Conservation (phyloP, 2,888 invertebrate species). For the Dascillus cervinus region DNA sequence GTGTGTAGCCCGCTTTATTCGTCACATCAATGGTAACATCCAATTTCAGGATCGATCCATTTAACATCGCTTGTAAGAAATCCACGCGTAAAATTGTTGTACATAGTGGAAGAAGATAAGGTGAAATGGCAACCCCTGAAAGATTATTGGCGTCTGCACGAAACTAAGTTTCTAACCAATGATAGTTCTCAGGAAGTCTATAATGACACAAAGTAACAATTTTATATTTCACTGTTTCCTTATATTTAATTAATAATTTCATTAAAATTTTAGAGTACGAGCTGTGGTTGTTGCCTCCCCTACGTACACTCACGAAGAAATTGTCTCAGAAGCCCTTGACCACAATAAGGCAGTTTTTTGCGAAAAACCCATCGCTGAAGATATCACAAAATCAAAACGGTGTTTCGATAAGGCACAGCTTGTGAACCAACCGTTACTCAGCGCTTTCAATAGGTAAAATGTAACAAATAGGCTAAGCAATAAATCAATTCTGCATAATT, state of each 20-base stretch:
- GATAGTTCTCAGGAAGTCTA: constrained; percentile 45
- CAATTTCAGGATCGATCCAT: constrained; percentile 49
- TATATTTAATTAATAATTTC: constrained; percentile 1
- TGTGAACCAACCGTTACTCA: constrained; percentile 49
- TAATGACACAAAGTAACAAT: constrained; percentile 47
- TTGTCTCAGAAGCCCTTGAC: constrained; percentile 47
- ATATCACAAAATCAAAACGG: constrained; percentile 44
- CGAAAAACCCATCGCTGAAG: constrained; percentile 61
- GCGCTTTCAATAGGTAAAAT: constrained; percentile 52
- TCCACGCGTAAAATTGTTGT: constrained; percentile 46
- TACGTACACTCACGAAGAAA: constrained; percentile 51
- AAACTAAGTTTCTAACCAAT: constrained; percentile 44
- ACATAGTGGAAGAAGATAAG: constrained; percentile 49
- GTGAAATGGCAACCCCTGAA: constrained; percentile 42
- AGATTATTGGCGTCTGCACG: constrained; percentile 45
- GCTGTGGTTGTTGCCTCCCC: constrained; percentile 52
- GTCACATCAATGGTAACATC: no score
- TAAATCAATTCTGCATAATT: no score
- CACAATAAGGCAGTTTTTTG: constrained; percentile 58
- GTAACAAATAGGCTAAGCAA: no score
- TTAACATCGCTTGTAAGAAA: constrained; percentile 44
- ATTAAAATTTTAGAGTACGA: constrained; percentile 38
- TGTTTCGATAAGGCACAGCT: constrained; percentile 53
- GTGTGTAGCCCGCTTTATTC: no score
- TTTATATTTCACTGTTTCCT: neutral